A percentile compares a stretch with the other conserved stretches of the same genome.
Evolutionary conservation across 2,113 vertebrate genomes (phyloP).

Genomic region (Percina caprodes): DNA sequence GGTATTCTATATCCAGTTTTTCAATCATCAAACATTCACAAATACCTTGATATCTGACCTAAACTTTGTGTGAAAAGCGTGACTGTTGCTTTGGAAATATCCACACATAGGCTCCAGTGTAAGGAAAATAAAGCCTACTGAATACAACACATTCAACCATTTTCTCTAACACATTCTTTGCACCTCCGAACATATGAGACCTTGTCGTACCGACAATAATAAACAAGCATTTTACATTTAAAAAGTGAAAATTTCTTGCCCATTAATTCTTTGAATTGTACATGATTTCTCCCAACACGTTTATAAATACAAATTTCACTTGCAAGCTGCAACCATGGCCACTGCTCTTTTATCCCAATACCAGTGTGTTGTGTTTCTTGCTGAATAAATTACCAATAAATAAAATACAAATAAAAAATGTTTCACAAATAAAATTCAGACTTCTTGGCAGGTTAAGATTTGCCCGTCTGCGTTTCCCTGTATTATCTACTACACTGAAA

Average conservation of each 20-base stretch:
- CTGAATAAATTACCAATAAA: conserved; percentile 80
- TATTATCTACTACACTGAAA: conserved; percentile 20
- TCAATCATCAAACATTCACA: conserved; percentile 32
- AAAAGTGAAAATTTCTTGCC: conserved; percentile 18
- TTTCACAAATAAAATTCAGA: conserved; percentile 29
- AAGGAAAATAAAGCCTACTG: conserved; percentile 20
- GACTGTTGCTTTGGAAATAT: neutral
- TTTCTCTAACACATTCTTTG: conserved; percentile 29
- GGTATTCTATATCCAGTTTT: conserved; percentile 16
- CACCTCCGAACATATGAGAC: neutral
- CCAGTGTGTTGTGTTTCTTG: conserved; percentile 33
- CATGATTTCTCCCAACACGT: neutral
- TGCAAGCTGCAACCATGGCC: conserved; percentile 25
- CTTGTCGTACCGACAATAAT: neutral
- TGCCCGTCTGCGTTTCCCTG: conserved; percentile 7
- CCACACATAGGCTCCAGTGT: conserved; percentile 5
- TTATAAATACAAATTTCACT: conserved; percentile 49
- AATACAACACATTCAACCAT: conserved; percentile 43
- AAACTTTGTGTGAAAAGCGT: neutral
- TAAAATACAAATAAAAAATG: conserved; percentile 50
- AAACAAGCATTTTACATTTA: conserved; percentile 37
- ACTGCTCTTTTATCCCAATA: conserved; percentile 11
- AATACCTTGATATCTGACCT: neutral
- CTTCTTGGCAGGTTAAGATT: conserved; percentile 30
- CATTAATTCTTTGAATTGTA: neutral